A percentile compares a stretch with the other conserved stretches of the same genome.
phyloP scores from a whole-genome alignment of 2,113 vertebrate genomes.

The Catagonus wagneri region DNA sequence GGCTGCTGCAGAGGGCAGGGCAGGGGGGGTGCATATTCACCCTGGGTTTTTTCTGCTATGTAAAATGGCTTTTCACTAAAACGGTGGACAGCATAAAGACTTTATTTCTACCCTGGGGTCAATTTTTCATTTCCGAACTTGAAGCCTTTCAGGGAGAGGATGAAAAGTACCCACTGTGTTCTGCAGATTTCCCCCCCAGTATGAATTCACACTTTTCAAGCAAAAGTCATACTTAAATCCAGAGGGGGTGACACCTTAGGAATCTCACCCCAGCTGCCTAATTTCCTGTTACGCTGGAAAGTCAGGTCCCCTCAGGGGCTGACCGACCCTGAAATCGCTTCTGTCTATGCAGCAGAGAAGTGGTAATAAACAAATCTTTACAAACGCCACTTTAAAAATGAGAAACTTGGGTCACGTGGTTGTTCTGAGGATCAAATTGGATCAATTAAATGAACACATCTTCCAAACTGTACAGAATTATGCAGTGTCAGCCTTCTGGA shows the following conservation, averaged over 20 bases:
- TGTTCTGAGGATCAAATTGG: neutral
- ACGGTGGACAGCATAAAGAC: neutral
- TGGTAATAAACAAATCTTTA: neutral
- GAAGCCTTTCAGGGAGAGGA: neutral
- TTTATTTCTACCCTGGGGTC: neutral
- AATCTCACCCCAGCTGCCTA: too few relatives aligned
- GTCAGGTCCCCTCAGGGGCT: neutral
- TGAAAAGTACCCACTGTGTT: neutral
- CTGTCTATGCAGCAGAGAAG: neutral
- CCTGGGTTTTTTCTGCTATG: neutral
- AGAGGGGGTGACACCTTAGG: neutral
- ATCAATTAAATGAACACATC: neutral
- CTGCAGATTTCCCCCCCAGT: neutral
- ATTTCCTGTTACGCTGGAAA: neutral
- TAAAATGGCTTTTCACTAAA: conserved; percentile 5
- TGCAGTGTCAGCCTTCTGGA: fast-evolving
- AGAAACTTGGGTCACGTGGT: neutral
- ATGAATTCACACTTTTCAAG: neutral
- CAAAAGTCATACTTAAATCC: neutral
- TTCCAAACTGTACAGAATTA: neutral
- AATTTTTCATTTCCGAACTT: neutral
- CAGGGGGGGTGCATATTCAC: neutral
- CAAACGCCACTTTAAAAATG: neutral
- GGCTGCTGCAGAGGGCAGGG: too few relatives aligned
- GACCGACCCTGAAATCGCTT: fast-evolving